phyloP scores from a whole-genome alignment of 1,140 invertebrate genomes.

The Temnothorax longispinosus region DNA sequence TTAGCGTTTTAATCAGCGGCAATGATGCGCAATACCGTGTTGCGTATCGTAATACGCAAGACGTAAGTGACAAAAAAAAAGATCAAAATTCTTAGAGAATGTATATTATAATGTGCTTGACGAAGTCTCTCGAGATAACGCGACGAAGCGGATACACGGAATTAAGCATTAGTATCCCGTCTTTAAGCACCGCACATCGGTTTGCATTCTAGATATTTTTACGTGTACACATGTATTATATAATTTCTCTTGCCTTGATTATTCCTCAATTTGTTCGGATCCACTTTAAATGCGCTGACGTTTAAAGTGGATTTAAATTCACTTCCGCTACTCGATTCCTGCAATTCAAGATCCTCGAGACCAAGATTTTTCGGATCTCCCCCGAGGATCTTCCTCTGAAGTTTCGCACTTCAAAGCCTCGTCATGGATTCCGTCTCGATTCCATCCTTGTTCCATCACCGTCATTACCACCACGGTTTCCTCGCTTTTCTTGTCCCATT shows the following conservation, averaged over 20 bases:
- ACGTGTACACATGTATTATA: background rate
- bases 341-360: background rate
- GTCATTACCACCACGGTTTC: background rate
- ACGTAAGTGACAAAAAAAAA: background rate
- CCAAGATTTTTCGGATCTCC: background rate
- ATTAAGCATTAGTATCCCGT: background rate
- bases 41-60: background rate
- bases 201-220: background rate
- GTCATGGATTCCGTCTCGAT: background rate
- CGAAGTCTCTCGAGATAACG: background rate
- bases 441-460: background rate
- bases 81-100: background rate
- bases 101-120: background rate
- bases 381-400: background rate
- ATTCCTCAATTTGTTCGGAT: conserved; percentile 28
- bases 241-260: background rate
- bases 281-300: background rate
- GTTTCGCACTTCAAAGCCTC: background rate
- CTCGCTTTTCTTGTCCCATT: background rate
- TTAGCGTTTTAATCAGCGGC: background rate
- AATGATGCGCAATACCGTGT: background rate
- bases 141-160: background rate
- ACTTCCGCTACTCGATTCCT: background rate
- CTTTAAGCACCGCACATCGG: background rate
- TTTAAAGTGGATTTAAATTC: conserved; percentile 14